A percentile compares a stretch with the other conserved stretches of the same genome.
Conservation (phyloP, 2,797 vertebrate genomes). For the Pipistrellus kuhlii region DNA sequence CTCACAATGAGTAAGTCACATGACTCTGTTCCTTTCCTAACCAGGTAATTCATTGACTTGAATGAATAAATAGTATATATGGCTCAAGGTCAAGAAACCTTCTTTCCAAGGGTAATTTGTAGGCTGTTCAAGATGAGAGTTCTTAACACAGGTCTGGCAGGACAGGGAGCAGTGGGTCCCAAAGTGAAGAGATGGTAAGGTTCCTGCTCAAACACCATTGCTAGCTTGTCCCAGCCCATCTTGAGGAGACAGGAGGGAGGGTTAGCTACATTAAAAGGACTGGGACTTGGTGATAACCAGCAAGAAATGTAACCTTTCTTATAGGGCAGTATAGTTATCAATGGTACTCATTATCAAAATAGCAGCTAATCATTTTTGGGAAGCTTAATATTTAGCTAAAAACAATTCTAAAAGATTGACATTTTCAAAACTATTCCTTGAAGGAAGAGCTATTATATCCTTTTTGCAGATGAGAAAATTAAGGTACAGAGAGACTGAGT, state of each 20-base stretch:
- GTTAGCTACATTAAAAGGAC: not conserved
- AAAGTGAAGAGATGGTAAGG: not conserved
- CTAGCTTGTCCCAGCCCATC: not conserved
- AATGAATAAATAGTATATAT: not conserved
- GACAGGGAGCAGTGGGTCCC: not conserved
- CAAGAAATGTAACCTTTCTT: not conserved
- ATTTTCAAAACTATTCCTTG: not conserved
- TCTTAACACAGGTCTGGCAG: not conserved
- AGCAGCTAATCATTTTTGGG: not conserved
- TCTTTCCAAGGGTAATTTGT: not conserved
- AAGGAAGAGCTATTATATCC: not conserved
- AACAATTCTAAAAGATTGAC: not conserved
- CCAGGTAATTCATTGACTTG: not conserved
- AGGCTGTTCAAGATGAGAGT: not conserved
- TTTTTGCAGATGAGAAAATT: not conserved
- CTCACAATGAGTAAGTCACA: not conserved
- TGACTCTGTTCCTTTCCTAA: not conserved
- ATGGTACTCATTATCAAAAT: not conserved
- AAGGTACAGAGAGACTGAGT: not conserved
- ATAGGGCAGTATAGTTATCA: accelerated
- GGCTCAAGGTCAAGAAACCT: not conserved
- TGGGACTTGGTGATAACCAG: not conserved
- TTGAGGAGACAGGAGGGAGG: not conserved
- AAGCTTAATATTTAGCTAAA: not conserved
- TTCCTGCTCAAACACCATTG: not conserved